Conservation (phyloP, 2,888 invertebrate species). For the Dascillus cervinus region DNA sequence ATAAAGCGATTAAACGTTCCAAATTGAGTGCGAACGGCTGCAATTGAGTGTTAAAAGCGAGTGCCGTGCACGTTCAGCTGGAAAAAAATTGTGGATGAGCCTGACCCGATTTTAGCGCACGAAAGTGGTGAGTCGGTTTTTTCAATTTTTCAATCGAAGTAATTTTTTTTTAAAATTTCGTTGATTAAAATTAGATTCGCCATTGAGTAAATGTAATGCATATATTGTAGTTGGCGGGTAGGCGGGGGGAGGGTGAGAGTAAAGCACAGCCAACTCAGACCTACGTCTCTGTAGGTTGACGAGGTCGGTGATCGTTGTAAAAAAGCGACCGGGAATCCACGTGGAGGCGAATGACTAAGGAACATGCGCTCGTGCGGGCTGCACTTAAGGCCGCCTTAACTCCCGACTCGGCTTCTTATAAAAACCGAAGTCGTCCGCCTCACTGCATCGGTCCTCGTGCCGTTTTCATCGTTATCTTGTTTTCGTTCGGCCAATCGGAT, state of each 20-base stretch:
- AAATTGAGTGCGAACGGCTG: too few relatives aligned
- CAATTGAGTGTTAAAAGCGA: too few relatives aligned
- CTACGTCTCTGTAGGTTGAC: slow-evolving; percentile 53
- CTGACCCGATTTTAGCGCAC: too few relatives aligned
- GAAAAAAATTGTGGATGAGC: too few relatives aligned
- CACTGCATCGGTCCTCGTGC: slow-evolving; percentile 42
- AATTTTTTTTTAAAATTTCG: too few relatives aligned
- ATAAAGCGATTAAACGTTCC: neutral
- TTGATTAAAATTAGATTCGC: too few relatives aligned
- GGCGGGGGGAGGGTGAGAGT: slow-evolving; percentile 42
- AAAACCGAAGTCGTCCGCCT: slow-evolving; percentile 51
- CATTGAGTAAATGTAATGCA: slow-evolving; percentile 10
- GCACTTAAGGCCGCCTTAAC: slow-evolving; percentile 33
- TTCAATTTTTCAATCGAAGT: too few relatives aligned
- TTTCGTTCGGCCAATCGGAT: slow-evolving; percentile 11
- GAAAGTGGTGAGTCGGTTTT: too few relatives aligned
- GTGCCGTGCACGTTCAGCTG: too few relatives aligned
- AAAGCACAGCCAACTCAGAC: slow-evolving; percentile 32
- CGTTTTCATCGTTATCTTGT: slow-evolving; percentile 17
- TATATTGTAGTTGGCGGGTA: slow-evolving; percentile 15
- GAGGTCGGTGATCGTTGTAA: slow-evolving; percentile 56
- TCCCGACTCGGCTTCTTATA: slow-evolving; percentile 13
- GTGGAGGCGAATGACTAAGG: slow-evolving; percentile 46
- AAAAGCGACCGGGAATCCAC: slow-evolving; percentile 40
- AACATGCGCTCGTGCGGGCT: slow-evolving; percentile 47